Evolutionary conservation across 2,797 vertebrate genomes (phyloP).

Genomic region (Spondyliosoma cantharus): DNA sequence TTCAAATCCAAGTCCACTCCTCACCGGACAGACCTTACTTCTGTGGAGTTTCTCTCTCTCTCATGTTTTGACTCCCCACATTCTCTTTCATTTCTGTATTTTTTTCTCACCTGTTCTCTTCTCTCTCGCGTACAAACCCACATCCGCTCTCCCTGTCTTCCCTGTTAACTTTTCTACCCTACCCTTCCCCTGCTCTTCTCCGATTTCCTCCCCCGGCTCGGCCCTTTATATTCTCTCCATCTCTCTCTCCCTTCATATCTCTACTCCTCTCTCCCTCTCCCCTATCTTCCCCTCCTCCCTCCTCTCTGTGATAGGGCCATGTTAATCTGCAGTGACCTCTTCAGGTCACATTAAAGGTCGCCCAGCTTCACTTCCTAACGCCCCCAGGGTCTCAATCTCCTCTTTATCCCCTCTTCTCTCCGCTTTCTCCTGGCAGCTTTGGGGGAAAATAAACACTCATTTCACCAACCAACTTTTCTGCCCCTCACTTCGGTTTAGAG

Average conservation of each 20-base stretch:
- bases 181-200: conserved; percentile 50
- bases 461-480: conserved; percentile 18
- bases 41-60: conserved; percentile 62
- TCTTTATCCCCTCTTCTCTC: conserved; percentile 58
- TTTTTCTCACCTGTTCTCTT: conserved; percentile 56
- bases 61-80: conserved; percentile 72
- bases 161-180: conserved; percentile 56
- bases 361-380: conserved; percentile 78
- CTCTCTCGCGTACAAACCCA: conserved; percentile 50
- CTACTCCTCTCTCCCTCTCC: conserved; percentile 11
- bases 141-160: conserved; percentile 54
- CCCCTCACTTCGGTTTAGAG: conserved; percentile 25
- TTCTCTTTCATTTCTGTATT: conserved; percentile 71
- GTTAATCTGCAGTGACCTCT: conserved; percentile 84
- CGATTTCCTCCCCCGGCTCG: conserved; percentile 52
- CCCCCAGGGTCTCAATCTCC: conserved; percentile 51
- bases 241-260: conserved; percentile 27
- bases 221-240: conserved; percentile 39
- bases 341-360: conserved; percentile 87
- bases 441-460: conserved; percentile 39
- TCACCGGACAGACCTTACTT: conserved; percentile 70
- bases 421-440: conserved; percentile 48
- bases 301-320: conserved; percentile 68
- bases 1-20: conserved; percentile 79
- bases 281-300: conserved; percentile 31